Base-by-base conservation (phyloP, 2,888 invertebrate genomes). In the Ochropleura leucogaster region DNA sequence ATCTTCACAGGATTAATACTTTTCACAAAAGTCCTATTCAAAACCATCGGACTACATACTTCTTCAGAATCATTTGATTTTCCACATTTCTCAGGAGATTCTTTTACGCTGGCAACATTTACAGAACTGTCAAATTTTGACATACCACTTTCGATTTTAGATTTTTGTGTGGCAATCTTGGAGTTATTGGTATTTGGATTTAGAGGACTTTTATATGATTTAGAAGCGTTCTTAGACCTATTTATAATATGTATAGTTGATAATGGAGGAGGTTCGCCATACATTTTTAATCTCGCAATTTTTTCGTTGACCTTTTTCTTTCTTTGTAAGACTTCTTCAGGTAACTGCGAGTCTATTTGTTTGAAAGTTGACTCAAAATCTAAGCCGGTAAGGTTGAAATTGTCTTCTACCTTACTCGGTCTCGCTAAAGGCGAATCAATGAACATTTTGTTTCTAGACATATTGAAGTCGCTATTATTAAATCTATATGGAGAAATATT, bases 201-300 rank as follows among this genome's bases (percentile, higher is more conserved):
- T 14, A 96, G 88, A 4, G 96, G 95, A 77, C 93, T 94, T 88
- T 94, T 96, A 74, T 93, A 97, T 1, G 94, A 92, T 60, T 89
- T 94, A 1, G 93, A 86, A 0, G 95, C 93, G 59, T 92, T 90
- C 88, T 89, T 93, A 0, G 94, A 93, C 80, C 89, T 93, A 73
- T 96, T 95, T 74, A 93, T 90, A 8, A 96, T 93, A 79, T 93
- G 91, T 40, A 97, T 93, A 0, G 96, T 94, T n/a, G 96, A 95
- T n/a, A 97, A 87, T 1, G 96, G 94, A 0, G 97, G 97, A 0
- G 97, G 96, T 87, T 97, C 96, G 0, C 97, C 97, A 64, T 97
- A 97, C 87, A 92, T 93, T 90, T 94, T 94, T 69, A 97, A 89
- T 89, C 92, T 97, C 3, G 96, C 95, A 9, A 97, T 94, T 85